Base-by-base conservation (phyloP, 2,113 vertebrate species). In the Paratilapia polleni region DNA sequence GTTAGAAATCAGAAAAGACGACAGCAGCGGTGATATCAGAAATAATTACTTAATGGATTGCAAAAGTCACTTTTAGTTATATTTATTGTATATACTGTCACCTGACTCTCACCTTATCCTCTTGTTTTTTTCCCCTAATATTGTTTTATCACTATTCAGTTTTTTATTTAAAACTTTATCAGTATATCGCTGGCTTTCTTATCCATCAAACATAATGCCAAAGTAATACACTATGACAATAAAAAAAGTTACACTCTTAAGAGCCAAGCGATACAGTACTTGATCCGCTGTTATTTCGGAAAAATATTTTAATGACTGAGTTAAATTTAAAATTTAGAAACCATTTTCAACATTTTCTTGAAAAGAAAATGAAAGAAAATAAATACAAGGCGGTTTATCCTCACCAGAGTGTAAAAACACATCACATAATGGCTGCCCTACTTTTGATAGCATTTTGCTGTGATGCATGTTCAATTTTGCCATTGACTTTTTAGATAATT, bases 1-100 rank as follows among this genome's bases (percentile, higher is more conserved):
- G 49, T 31, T 38, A 59, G 58, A 38, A 14, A 36, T 36, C 13
- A 43, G 10, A 8, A 14, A 14, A 31, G 12, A 60, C 0, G 1
- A 17, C 20, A 78, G 47, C 11, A 68, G 41, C 11, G 1, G 0
- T 6, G 34, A 6, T 14, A 66, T 24, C 38, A 43, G 4, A 1
- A 34, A 19, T 47, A 4, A 11, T 47, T 36, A 8, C 22, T 15
- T 19, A 56, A 34, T 28, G 1, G 24, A 31, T 70, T 26, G 12
- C 0, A 62, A 62, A 64, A 24, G 2, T 24, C 4, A 19, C 6
- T 13, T 43, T 61, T 34, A 36, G 41, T 5, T 31, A 1, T 15
- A 78, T 57, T 26, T 11, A 4, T 47, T 38, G 3, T 22, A 24
- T 34, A 24, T 34, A 10, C 5, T 7, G 56, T n/a, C n/a, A n/a